Base-by-base conservation (phyloP, 2,888 invertebrate species). In the Microctonus brassicae region DNA sequence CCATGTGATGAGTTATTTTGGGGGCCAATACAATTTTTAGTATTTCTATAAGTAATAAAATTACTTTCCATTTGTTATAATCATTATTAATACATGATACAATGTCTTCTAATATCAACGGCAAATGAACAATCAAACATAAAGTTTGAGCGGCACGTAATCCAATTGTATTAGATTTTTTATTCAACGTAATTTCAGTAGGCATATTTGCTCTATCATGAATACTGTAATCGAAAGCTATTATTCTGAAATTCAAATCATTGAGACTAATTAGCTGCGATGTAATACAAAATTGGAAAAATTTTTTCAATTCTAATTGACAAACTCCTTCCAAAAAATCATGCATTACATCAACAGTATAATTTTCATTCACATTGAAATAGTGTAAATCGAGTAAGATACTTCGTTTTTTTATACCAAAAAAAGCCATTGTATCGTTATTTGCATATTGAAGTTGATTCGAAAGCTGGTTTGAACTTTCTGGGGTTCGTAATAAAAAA, bases 21-120 rank as follows among this genome's bases (percentile, higher is more conserved):
- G 73, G 42, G 53, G 74, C 42, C 57, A 74, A 61, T 13, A 73
- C 70, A 61, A 75, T 74, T 67, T 74, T 73, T 34, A 74, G 62
- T 22, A 74, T 76, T 55, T 66, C 60, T 55, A 76, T n/a, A 63
- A 13, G n/a, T 34, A 75, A 42, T 24, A 75, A 53, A 29, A 75
- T 58, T 24, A 73, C 29, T 26, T 75, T 47, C 68, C 65, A 73
- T 36, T 75, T 69, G 17, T 55, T 11, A 47, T 34, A 63, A 64
- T 69, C 34, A 29, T 65, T 17, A 0, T 33, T 22, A 22, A 63
- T 29, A 60, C 68, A 52, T 29, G 7, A 20, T 55, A 73, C 24
- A 24, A 68, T 20, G 64, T 75, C 69, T 39, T 47, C 5, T n/a
- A 73, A 10, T 58, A 75, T 75, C 33, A 75, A 47, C 11, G 72